Percentiles rank a stretch among this genome's conserved stretches.
phyloP scores from a whole-genome alignment of 2,113 vertebrate species.

The Aphyosemion australe region DNA sequence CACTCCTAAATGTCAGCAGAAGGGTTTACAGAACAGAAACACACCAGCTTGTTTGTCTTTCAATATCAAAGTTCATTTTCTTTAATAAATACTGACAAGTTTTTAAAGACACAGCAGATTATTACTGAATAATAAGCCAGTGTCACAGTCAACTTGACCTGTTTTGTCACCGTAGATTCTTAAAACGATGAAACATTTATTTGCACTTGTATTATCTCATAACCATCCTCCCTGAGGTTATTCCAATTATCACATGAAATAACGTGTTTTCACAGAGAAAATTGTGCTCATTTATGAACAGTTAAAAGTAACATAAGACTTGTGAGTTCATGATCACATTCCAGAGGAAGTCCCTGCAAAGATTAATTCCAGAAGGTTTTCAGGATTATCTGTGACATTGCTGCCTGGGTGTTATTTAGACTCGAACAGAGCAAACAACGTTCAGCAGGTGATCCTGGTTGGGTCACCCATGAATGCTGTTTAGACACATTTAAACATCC shows the following conservation, averaged over 20 bases:
- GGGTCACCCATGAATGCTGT: background rate
- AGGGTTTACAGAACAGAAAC: background rate
- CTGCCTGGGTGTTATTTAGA: too few relatives aligned
- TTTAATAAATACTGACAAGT: slow-evolving; percentile 26
- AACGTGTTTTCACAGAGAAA: background rate
- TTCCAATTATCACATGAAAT: background rate
- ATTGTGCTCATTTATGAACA: background rate
- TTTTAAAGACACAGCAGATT: background rate
- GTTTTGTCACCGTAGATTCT: background rate
- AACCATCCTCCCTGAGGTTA: slow-evolving; percentile 8
- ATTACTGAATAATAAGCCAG: background rate
- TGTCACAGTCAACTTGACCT: background rate
- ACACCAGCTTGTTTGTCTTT: slow-evolving; percentile 1
- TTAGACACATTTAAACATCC: background rate
- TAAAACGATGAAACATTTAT: background rate
- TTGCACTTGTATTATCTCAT: background rate
- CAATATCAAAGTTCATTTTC: slow-evolving; percentile 1
- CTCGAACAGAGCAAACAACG: background rate
- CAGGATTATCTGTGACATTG: too few relatives aligned
- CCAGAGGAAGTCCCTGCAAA: too few relatives aligned
- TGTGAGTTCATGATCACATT: background rate
- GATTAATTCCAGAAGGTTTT: too few relatives aligned
- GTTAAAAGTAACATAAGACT: background rate
- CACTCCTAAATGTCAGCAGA: slow-evolving; percentile 27
- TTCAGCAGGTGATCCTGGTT: background rate